These are phyloP conservation scores for Agriopis marginaria DNA, from an alignment of 2,888 invertebrate species.

Conservation along the genomic window DNA sequence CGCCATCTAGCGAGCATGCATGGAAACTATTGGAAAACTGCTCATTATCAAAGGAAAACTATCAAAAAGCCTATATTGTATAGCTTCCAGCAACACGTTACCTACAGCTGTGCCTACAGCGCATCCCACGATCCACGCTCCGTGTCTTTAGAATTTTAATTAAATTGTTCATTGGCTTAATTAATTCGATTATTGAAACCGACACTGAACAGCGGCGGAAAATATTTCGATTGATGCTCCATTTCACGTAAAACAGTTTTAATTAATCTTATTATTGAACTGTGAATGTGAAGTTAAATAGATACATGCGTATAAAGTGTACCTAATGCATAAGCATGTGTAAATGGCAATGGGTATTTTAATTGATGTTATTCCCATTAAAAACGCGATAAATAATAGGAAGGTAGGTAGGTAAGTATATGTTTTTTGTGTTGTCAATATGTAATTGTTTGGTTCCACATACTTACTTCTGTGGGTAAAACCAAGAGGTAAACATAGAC, in stretches of 20 bases:
- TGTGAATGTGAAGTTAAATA: neutral
- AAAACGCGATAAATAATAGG: too few relatives aligned
- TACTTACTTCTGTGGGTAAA: neutral
- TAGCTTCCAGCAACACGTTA: constrained; percentile 50
- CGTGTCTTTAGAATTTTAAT: constrained; percentile 82
- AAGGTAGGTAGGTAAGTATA: too few relatives aligned
- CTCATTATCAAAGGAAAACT: constrained; percentile 32
- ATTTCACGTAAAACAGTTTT: constrained; percentile 36
- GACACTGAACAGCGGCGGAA: constrained; percentile 44
- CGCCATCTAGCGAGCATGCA: too few relatives aligned
- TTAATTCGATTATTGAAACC: constrained; percentile 78
- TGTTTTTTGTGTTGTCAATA: too few relatives aligned
- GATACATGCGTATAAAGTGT: too few relatives aligned
- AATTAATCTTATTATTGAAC: constrained; percentile 12
- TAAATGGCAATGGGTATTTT: too few relatives aligned
- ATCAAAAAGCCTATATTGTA: constrained; percentile 39
- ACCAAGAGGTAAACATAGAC: neutral
- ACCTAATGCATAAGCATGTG: too few relatives aligned
- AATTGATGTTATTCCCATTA: too few relatives aligned
- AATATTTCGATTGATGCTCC: constrained; percentile 52
- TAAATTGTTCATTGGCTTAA: constrained; percentile 83
- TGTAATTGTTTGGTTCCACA: too few relatives aligned
- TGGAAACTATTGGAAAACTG: too few relatives aligned
- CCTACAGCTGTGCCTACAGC: constrained; percentile 52
- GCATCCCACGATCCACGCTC: constrained; percentile 61